phyloP scores from a whole-genome alignment of 1,140 invertebrate genomes.

The Coenobita brevimanus region DNA sequence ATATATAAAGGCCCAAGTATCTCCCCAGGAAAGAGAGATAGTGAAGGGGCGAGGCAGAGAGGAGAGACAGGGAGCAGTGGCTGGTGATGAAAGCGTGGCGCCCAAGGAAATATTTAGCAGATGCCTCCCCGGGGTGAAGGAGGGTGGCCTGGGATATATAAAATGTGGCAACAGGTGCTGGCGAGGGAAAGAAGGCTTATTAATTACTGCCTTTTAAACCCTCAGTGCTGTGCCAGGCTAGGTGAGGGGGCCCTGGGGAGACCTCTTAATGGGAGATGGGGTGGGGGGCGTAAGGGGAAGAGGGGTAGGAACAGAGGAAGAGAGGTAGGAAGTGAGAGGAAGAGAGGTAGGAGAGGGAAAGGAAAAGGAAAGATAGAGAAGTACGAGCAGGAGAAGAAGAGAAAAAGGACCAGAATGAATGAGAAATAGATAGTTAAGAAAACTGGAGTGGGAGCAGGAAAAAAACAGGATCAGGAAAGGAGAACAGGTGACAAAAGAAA shows the following conservation, averaged over 20 bases:
- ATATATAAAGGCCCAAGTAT: too few species aligned
- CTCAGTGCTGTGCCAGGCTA: not conserved
- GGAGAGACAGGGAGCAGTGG: not conserved
- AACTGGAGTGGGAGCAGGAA: not conserved
- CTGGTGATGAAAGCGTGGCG: not conserved
- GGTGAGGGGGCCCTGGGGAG: not conserved
- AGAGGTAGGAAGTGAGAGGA: not conserved
- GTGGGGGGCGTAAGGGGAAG: not conserved
- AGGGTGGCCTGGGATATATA: not conserved
- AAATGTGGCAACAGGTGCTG: constrained; percentile 44
- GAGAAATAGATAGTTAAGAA: not conserved
- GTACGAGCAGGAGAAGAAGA: not conserved
- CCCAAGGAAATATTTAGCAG: constrained; percentile 24
- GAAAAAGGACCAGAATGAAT: not conserved
- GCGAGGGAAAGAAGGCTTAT: constrained; percentile 19
- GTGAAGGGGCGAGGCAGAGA: not conserved
- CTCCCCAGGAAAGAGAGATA: not conserved
- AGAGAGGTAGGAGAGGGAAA: not conserved
- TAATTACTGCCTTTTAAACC: constrained; percentile 42
- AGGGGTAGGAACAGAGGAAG: not conserved
- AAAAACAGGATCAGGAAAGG: not conserved
- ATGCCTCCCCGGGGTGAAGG: constrained; percentile 2
- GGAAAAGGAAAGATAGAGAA: not conserved
- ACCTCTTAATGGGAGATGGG: not conserved
- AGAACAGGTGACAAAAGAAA: not conserved